These are phyloP conservation scores for Gymnocheta viridis DNA, from an alignment of 2,888 invertebrate genomes.

Conservation along the genomic window DNA sequence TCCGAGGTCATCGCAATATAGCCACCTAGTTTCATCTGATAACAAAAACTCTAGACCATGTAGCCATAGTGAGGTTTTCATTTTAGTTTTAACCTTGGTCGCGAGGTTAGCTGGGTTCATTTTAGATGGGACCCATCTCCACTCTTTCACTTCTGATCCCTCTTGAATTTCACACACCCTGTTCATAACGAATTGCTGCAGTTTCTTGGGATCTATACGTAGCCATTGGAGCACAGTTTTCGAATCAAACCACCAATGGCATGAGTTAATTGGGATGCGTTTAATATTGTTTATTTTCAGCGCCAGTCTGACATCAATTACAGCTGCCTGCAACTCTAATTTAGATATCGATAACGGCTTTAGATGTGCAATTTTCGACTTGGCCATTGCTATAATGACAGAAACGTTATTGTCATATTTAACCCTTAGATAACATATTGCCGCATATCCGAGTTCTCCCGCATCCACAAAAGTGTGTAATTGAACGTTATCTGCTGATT, in stretches of 20 bases:
- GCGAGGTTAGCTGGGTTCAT: conserved; percentile 21
- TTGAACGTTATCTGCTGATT: background rate
- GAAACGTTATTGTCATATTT: too few species aligned
- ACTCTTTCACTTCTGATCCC: background rate
- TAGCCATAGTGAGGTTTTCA: conserved; percentile 21
- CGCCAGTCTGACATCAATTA: conserved; percentile 25
- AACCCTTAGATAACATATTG: background rate
- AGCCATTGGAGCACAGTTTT: conserved; percentile 35
- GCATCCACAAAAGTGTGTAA: background rate
- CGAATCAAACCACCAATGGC: conserved; percentile 23
- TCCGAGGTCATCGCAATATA: conserved; percentile 23
- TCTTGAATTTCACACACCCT: conserved; percentile 29
- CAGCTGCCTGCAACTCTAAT: conserved; percentile 48
- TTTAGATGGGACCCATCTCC: conserved; percentile 40
- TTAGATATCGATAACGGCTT: too few species aligned
- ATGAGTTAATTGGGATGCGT: conserved; percentile 4
- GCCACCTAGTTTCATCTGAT: conserved; percentile 4
- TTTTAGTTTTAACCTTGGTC: conserved; percentile 12
- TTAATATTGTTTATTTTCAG: background rate
- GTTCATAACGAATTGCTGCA: conserved; percentile 35
- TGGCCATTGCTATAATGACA: too few species aligned
- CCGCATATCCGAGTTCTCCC: conserved; percentile 17
- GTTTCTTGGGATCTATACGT: conserved; percentile 20
- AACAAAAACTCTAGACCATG: conserved; percentile 30
- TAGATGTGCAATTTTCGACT: too few species aligned